phyloP scores from a whole-genome alignment of 2,113 vertebrate species.

The Parotia lawesii region DNA sequence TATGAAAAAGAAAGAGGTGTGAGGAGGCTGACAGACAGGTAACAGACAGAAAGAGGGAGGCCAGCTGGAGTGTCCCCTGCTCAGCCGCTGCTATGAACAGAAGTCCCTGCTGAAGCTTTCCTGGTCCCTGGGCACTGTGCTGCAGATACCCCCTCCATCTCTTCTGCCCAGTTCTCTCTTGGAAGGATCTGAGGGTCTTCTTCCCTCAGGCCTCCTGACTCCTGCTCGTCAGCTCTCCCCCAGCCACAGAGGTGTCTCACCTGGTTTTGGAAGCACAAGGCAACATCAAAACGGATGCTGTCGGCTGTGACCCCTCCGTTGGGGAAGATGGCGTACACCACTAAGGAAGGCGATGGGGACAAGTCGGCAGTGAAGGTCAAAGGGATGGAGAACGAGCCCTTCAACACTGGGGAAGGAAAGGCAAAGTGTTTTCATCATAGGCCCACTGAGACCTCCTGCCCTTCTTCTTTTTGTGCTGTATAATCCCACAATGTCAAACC shows the following conservation, averaged over 20 bases:
- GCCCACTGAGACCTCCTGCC: accelerated
- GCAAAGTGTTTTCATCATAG: neutral
- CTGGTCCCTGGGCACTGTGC: neutral
- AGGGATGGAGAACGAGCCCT: conserved; percentile 72
- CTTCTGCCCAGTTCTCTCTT: neutral
- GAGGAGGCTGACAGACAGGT: neutral
- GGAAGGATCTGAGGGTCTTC: neutral
- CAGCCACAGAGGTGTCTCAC: conserved; percentile 36
- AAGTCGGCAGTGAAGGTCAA: conserved; percentile 72
- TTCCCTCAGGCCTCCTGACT: neutral
- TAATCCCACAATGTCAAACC: neutral
- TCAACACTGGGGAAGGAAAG: conserved; percentile 53
- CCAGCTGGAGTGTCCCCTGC: neutral
- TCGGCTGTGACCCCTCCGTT: conserved; percentile 72
- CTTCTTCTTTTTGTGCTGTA: neutral
- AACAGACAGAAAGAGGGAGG: neutral
- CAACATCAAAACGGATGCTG: conserved; percentile 63
- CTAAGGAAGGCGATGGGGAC: conserved; percentile 70
- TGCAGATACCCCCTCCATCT: neutral
- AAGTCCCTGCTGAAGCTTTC: neutral
- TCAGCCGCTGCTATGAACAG: neutral
- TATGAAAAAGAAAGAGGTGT: neutral
- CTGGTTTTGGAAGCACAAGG: conserved; percentile 82
- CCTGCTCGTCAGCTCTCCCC: neutral
- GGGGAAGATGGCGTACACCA: conserved; percentile 77